Conservation (phyloP, 2,797 vertebrate species). For the Sebastiscus albofasciatus region DNA sequence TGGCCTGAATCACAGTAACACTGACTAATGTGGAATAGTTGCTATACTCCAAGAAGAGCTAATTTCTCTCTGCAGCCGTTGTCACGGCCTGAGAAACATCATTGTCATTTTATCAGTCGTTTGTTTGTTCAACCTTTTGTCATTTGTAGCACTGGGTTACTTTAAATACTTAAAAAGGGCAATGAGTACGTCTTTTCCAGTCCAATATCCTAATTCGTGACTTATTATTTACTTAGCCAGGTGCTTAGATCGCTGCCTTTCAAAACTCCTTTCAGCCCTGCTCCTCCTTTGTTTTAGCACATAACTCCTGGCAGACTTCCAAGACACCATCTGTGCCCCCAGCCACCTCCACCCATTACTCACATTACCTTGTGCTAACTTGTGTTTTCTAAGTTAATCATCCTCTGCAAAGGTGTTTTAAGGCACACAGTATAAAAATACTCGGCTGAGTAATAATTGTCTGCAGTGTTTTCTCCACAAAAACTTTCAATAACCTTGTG, state of each 20-base stretch:
- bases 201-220: conserved; percentile 7
- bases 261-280: not conserved
- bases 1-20: conserved; percentile 55
- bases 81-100: conserved; percentile 29
- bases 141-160: conserved; percentile 15
- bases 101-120: conserved; percentile 7
- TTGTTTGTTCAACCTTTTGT: conserved; percentile 27
- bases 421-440: not conserved
- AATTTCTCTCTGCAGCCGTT: conserved; percentile 48
- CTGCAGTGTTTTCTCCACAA: not conserved
- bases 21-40: conserved; percentile 65
- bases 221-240: not conserved
- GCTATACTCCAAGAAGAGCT: conserved; percentile 37
- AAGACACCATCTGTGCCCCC: conserved; percentile 36
- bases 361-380: conserved; percentile 8
- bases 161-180: conserved; percentile 30
- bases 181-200: conserved; percentile 19
- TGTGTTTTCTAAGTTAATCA: conserved; percentile 24
- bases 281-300: conserved; percentile 27
- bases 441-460: not conserved
- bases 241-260: conserved; percentile 23
- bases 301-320: conserved; percentile 17
- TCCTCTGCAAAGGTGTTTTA: not conserved
- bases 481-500: not conserved
- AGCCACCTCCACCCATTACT: conserved; percentile 20